Evolutionary conservation across 2,797 vertebrate genomes (phyloP), one percentile per base, ranked within the genome.

Genomic region (Lepus oiostolus): DNA sequence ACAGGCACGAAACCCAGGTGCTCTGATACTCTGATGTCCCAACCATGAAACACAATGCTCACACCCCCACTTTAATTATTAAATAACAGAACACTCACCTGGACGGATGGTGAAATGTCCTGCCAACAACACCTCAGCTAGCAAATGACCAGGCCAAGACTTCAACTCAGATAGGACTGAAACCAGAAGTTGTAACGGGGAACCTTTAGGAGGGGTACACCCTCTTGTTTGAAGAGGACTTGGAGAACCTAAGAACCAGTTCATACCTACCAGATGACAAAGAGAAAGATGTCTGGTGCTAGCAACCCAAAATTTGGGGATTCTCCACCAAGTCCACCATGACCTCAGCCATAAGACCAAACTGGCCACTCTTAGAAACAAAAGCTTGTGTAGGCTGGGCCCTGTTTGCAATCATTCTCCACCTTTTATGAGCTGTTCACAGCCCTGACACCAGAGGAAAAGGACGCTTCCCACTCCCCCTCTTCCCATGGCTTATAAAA

Each of bases 381-480:
- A 76, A 96, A 84, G 58, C 21, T 58, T 47, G 12, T 0, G 16
- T 47, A 90, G 42, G 38, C 32, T 63, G 47, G 38, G 70, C 28
- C 26, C 21, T 65, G 38, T 35, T 50, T 52, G 95, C 65, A 79
- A 35, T 3, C 17, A 22, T 32, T 84, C 76, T 70, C 67, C 52
- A 47, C 47, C 65, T 88, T 90, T 93, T 13, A 30, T 65, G 68
- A 80, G 5, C 42, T 42, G 62, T 60, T 95, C 85, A 83, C 54
- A 88, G 65, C 47, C 47, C 47, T 50, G 38, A 72, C 32, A 81
- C n/a, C 19, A 24, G 35, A 82, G 72, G 77, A 81, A 92, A 83
- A 90, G 54, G 70, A 95, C 84, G 90, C 32, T 42, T 42, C 42
- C 42, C 42, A 85, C 54, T 94, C 76, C 32, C 54, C 35, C 26